Evolutionary conservation across 1,140 invertebrate genomes (phyloP).

Genomic region (Cyclargus thomasi): DNA sequence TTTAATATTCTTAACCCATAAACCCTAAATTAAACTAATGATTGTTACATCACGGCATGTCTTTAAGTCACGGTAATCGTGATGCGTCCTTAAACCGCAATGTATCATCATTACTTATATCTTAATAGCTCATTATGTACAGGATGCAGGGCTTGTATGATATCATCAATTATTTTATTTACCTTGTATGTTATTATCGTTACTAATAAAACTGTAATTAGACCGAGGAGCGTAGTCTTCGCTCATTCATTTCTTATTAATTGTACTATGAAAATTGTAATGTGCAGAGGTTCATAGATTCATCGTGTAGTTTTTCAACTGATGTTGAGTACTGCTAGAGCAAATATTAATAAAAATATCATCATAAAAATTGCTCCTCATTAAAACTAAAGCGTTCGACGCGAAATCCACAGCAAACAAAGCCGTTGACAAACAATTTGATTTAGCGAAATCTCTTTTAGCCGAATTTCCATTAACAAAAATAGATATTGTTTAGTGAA

Average conservation of each 20-base stretch:
- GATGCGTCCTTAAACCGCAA: background rate
- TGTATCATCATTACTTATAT: background rate
- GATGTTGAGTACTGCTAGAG: no score
- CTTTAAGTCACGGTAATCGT: background rate
- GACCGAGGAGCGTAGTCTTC: background rate
- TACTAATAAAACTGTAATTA: background rate
- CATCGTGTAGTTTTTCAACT: no score
- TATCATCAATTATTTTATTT: background rate
- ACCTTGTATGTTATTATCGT: background rate
- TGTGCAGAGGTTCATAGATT: no score
- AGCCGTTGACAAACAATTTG: background rate
- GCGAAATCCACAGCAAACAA: background rate
- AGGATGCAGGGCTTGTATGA: background rate
- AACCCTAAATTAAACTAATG: background rate
- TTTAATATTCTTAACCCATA: background rate
- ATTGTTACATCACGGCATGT: background rate
- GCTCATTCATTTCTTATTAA: background rate
- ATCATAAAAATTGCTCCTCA: background rate
- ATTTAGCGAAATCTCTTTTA: background rate
- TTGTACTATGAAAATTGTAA: no score
- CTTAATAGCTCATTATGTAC: background rate
- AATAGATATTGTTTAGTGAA: conserved; percentile 11
- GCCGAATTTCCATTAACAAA: conserved; percentile 7
- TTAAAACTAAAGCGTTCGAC: background rate
- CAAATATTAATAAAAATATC: background rate